A percentile compares a stretch with the other conserved stretches of the same genome.
Conservation (phyloP, 2,113 vertebrate species). For the Amazona guildingii region DNA sequence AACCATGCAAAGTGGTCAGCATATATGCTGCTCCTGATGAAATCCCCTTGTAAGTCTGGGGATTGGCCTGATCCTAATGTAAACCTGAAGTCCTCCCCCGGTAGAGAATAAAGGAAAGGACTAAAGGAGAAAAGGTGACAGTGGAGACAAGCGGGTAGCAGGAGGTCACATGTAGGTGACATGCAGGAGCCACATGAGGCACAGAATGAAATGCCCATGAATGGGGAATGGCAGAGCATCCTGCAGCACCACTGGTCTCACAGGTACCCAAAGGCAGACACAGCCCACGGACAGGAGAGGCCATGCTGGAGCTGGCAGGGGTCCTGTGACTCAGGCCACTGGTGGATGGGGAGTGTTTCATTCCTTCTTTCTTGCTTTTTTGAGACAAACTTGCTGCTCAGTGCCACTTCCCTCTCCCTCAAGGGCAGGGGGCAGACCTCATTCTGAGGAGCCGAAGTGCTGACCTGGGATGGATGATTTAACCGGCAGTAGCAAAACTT, state of each 20-base stretch:
- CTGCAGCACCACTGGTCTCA: fast-evolving
- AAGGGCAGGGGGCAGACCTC: background rate
- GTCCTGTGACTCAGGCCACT: fast-evolving
- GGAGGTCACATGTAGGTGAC: background rate
- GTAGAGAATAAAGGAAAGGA: background rate
- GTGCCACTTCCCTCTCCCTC: background rate
- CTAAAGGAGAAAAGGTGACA: background rate
- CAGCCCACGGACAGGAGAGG: background rate
- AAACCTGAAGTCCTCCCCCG: background rate
- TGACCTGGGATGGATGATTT: background rate
- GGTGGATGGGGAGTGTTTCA: background rate
- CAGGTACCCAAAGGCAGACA: background rate
- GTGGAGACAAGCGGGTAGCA: background rate
- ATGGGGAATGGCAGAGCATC: background rate
- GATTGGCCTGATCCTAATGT: background rate
- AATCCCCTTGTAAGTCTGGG: background rate
- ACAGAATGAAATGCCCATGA: background rate
- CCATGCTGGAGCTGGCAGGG: background rate
- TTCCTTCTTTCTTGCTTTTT: background rate
- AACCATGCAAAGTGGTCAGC: background rate
- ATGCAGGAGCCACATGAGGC: fast-evolving
- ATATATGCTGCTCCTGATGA: background rate
- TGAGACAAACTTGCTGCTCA: background rate
- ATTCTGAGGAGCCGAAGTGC: background rate
- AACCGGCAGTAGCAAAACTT: background rate